Evolutionary conservation across 1,140 invertebrate genomes (phyloP).

Genomic region (Drosophila kohkoa): DNA sequence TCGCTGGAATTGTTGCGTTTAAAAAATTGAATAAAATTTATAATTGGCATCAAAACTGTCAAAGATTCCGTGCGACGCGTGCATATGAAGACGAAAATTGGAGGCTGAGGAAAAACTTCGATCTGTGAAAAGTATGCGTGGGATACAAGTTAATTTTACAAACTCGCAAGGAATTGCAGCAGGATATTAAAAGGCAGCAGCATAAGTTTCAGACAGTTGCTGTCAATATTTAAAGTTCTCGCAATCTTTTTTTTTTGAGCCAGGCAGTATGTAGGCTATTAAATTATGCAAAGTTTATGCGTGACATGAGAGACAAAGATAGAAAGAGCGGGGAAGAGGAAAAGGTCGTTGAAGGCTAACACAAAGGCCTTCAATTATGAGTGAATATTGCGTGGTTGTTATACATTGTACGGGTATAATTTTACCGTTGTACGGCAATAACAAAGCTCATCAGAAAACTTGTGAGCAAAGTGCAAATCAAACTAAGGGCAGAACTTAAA

Average conservation of each 20-base stretch:
- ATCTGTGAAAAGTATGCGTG: constrained; percentile 30
- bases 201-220: constrained; percentile 50
- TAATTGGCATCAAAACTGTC: constrained; percentile 50
- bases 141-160: constrained; percentile 17
- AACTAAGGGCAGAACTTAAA: constrained; percentile 50
- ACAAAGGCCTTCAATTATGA: constrained; percentile 17
- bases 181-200: constrained; percentile 31
- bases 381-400: constrained; percentile 29
- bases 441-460: constrained; percentile 39
- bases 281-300: constrained; percentile 16
- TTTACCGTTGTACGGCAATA: constrained; percentile 31
- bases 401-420: constrained; percentile 29
- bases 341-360: background rate
- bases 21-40: constrained; percentile 39
- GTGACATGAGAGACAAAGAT: background rate
- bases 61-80: constrained; percentile 12
- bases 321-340: background rate
- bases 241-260: constrained; percentile 6
- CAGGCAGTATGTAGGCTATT: constrained; percentile 15
- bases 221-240: constrained; percentile 53
- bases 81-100: background rate
- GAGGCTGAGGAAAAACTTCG: constrained; percentile 9
- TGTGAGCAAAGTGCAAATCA: constrained; percentile 49
- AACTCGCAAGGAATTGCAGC: constrained; percentile 2
- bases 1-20: background rate